These are phyloP conservation scores for Thelaira solivaga DNA, from an alignment of 2,888 invertebrate genomes.

Conservation along the genomic window DNA sequence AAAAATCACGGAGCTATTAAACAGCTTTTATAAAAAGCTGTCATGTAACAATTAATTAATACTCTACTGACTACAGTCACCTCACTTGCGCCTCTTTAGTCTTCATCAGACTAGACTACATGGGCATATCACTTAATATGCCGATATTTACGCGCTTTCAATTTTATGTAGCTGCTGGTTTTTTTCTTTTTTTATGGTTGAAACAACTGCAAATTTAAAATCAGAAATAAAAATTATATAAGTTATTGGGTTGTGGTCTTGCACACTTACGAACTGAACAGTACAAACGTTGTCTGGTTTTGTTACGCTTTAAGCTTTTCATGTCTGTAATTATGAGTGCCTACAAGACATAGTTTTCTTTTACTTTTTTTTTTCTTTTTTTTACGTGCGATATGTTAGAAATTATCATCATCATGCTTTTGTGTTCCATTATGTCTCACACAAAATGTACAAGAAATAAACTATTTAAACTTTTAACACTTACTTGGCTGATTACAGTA, in stretches of 20 bases:
- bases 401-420: conserved; percentile 19
- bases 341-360: too few relatives aligned
- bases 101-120: too few relatives aligned
- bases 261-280: neutral
- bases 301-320: conserved; percentile 60
- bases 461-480: too few relatives aligned
- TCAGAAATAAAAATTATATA: conserved; percentile 31
- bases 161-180: neutral
- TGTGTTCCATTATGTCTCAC: too few relatives aligned
- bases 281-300: conserved; percentile 32
- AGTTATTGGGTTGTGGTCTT: conserved; percentile 52
- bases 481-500: too few relatives aligned
- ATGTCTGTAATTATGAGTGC: conserved; percentile 54
- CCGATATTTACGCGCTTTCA: conserved; percentile 37
- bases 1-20: too few relatives aligned
- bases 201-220: conserved; percentile 39
- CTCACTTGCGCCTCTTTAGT: too few relatives aligned
- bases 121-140: conserved; percentile 9
- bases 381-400: conserved; percentile 14
- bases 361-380: too few relatives aligned
- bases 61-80: too few relatives aligned
- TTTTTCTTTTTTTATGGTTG: neutral
- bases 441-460: too few relatives aligned
- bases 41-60: too few relatives aligned
- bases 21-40: too few relatives aligned